Evolutionary conservation across 2,888 invertebrate species (phyloP).

Genomic region (Dorcus hopei): DNA sequence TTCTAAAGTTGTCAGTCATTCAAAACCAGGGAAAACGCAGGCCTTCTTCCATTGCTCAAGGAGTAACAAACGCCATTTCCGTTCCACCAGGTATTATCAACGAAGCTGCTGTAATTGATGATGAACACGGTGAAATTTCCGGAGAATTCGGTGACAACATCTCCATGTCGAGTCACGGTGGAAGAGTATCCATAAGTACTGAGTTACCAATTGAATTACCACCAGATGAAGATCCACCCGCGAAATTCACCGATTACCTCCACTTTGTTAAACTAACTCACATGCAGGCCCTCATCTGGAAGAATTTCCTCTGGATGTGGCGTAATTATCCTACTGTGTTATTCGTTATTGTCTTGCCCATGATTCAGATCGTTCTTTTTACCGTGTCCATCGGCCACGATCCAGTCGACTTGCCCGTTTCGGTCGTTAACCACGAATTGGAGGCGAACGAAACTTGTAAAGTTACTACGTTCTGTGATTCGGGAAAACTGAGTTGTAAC

Average conservation of each 20-base stretch:
- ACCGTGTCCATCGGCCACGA: constrained; percentile 87
- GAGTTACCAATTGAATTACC: constrained; percentile 62
- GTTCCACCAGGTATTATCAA: constrained; percentile 63
- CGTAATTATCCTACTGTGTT: constrained; percentile 78
- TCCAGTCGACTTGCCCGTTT: constrained; percentile 71
- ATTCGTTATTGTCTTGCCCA: constrained; percentile 82
- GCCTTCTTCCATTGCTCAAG: constrained; percentile 75
- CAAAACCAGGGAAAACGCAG: constrained; percentile 81
- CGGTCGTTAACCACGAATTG: constrained; percentile 78
- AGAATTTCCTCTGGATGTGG: constrained; percentile 83
- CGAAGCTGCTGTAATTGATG: constrained; percentile 63
- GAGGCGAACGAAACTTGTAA: constrained; percentile 34
- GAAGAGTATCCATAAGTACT: constrained; percentile 58
- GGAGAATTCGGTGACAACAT: constrained; percentile 86
- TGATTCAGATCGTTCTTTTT: constrained; percentile 82
- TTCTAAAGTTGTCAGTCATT: constrained; percentile 73
- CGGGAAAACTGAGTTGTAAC: constrained; percentile 70
- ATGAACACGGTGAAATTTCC: constrained; percentile 73
- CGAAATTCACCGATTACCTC: constrained; percentile 53
- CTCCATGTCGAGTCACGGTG: constrained; percentile 70
- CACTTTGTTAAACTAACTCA: constrained; percentile 21
- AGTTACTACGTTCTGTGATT: constrained; percentile 56
- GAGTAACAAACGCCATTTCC: constrained; percentile 66
- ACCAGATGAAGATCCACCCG: constrained; percentile 61
- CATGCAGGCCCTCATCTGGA: constrained; percentile 82